These are phyloP conservation scores for Peromyscus eremicus DNA, from an alignment of 2,797 vertebrate species.

Conservation along the genomic window DNA sequence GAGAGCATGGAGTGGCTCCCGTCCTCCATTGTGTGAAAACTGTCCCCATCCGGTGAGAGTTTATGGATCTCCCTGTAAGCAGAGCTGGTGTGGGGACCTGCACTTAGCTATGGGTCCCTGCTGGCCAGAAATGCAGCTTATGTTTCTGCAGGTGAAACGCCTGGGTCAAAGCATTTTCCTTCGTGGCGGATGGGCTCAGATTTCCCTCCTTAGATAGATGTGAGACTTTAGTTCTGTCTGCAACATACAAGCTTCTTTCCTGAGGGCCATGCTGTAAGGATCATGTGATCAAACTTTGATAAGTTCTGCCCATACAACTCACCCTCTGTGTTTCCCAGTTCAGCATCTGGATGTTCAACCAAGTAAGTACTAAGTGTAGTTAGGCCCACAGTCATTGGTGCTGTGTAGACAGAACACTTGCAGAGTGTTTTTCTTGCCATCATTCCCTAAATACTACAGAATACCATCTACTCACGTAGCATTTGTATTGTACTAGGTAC, in stretches of 20 bases:
- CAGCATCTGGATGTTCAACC: neutral
- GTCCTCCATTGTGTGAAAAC: constrained; percentile 63
- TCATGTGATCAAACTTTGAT: neutral
- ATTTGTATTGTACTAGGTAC: neutral
- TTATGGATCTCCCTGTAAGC: constrained; percentile 45
- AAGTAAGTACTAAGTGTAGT: neutral
- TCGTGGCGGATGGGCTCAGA: neutral
- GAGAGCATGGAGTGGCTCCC: neutral
- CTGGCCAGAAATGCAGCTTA: constrained; percentile 23
- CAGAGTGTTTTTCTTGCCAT: neutral
- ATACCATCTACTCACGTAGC: neutral
- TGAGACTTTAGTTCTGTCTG: constrained; percentile 33
- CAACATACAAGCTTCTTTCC: neutral
- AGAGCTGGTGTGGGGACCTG: constrained; percentile 52
- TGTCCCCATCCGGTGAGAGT: constrained; percentile 59
- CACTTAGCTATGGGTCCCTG: constrained; percentile 30
- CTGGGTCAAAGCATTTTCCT: constrained; percentile 56
- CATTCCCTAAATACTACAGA: neutral
- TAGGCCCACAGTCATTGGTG: neutral
- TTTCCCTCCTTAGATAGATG: constrained; percentile 2
- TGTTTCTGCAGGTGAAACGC: constrained; percentile 66
- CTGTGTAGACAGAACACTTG: neutral
- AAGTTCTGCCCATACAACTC: neutral
- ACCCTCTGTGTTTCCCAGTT: too few species aligned
- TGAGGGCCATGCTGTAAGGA: neutral